Evolutionary conservation across 2,797 vertebrate genomes (phyloP).

Genomic region (Gymnoscopelus braueri): DNA sequence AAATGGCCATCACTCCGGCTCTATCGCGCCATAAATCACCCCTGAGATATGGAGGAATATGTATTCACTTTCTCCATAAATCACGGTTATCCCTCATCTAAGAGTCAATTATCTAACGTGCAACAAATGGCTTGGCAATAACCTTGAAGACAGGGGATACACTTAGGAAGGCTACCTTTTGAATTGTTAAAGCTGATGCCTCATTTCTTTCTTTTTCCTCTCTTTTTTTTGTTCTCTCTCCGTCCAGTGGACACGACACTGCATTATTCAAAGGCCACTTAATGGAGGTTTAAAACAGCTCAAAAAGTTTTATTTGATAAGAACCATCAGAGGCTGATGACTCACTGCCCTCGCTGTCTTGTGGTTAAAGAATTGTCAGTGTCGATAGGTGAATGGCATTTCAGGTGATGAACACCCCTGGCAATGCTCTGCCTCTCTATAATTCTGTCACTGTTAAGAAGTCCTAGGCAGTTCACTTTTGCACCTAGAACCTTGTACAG

Average conservation of each 20-base stretch:
- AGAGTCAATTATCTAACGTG: constrained; percentile 79
- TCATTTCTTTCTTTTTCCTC: neutral
- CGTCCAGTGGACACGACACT: constrained; percentile 12
- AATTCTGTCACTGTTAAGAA: too few species aligned
- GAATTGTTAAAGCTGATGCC: constrained; percentile 23
- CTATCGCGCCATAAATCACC: constrained; percentile 78
- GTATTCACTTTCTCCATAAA: constrained; percentile 79
- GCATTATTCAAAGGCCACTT: constrained; percentile 28
- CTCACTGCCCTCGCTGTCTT: constrained; percentile 24
- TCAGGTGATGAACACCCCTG: constrained; percentile 7
- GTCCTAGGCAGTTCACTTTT: too few species aligned
- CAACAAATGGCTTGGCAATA: constrained; percentile 72
- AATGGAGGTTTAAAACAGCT: constrained; percentile 23
- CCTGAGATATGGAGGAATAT: constrained; percentile 76
- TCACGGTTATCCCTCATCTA: constrained; percentile 81
- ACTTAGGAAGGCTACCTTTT: constrained; percentile 22
- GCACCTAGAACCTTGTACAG: too few species aligned
- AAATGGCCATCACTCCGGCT: constrained; percentile 76
- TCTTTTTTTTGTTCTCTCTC: constrained; percentile 6
- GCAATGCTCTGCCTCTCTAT: too few species aligned
- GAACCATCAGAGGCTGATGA: constrained; percentile 7
- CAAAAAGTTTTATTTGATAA: constrained; percentile 31
- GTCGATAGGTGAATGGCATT: constrained; percentile 43
- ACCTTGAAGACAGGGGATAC: constrained; percentile 71
- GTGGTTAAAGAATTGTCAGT: constrained; percentile 21